phyloP scores from a whole-genome alignment of 2,888 invertebrate species.

The Malachius bipustulatus region DNA sequence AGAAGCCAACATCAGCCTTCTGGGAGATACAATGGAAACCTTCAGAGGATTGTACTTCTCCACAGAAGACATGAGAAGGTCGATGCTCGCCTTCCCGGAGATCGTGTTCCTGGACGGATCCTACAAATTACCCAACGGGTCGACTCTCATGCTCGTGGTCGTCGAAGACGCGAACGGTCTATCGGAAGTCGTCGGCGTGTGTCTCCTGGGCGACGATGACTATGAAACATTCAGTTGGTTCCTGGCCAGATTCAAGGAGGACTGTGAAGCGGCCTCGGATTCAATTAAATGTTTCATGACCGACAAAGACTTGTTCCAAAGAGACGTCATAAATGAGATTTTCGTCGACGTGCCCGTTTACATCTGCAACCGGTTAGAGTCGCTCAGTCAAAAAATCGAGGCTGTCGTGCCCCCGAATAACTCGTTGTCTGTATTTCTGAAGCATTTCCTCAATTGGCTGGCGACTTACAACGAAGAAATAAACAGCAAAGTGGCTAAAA shows the following conservation, averaged over 20 bases:
- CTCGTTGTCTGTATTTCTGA: no score
- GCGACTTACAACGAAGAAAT: no score
- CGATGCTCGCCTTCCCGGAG: slow-evolving; percentile 1
- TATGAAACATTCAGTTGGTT: neutral
- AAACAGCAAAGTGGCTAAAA: no score
- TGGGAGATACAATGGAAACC: no score
- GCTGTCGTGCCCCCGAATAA: no score
- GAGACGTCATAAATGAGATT: slow-evolving; percentile 1
- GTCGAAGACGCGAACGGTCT: slow-evolving; percentile 1
- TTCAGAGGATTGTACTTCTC: neutral
- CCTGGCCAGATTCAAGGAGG: neutral
- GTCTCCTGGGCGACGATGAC: neutral
- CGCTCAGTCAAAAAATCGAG: no score
- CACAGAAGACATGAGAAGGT: neutral
- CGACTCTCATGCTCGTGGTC: neutral
- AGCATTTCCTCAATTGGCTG: no score
- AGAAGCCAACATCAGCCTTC: no score
- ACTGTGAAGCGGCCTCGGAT: neutral
- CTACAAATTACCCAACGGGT: slow-evolving; percentile 1
- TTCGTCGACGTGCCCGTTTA: neutral
- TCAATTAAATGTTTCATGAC: neutral
- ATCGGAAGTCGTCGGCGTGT: slow-evolving; percentile 4
- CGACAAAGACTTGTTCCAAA: neutral
- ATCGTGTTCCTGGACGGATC: neutral
- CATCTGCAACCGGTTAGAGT: no score